phyloP scores from a whole-genome alignment of 1,140 invertebrate species.

The Drosophila micromelanica region DNA sequence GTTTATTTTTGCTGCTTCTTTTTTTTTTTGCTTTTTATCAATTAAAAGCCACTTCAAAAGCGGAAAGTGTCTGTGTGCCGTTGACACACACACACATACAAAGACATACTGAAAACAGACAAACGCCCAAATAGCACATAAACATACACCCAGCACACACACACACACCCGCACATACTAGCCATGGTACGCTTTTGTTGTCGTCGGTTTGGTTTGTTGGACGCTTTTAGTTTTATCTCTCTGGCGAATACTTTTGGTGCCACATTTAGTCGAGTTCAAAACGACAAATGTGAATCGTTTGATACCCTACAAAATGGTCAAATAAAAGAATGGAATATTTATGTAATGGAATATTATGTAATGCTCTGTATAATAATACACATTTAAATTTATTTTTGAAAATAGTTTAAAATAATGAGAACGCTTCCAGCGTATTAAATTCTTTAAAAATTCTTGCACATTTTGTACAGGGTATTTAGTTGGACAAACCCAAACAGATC shows the following conservation, averaged over 20 bases:
- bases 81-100: constrained; percentile 70
- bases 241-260: constrained; percentile 49
- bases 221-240: constrained; percentile 78
- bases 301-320: constrained; percentile 22
- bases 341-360: no score
- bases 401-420: no score
- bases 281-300: neutral
- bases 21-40: constrained; percentile 70
- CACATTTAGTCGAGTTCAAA: constrained; percentile 27
- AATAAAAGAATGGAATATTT: no score
- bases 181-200: constrained; percentile 62
- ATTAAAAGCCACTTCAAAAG: constrained; percentile 83
- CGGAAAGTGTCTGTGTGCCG: constrained; percentile 77
- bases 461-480: constrained; percentile 1
- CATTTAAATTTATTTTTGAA: no score
- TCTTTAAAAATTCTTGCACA: neutral
- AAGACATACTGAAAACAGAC: constrained; percentile 32
- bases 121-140: constrained; percentile 51
- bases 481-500: neutral
- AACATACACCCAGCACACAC: constrained; percentile 22
- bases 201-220: constrained; percentile 71
- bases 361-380: neutral
- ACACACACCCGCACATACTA: constrained; percentile 32
- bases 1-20: constrained; percentile 51
- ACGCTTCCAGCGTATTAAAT: no score